Evolutionary conservation across 2,797 vertebrate species (phyloP), one percentile per base, ranked within the genome.

Genomic region (Halcyon leucocephala): DNA sequence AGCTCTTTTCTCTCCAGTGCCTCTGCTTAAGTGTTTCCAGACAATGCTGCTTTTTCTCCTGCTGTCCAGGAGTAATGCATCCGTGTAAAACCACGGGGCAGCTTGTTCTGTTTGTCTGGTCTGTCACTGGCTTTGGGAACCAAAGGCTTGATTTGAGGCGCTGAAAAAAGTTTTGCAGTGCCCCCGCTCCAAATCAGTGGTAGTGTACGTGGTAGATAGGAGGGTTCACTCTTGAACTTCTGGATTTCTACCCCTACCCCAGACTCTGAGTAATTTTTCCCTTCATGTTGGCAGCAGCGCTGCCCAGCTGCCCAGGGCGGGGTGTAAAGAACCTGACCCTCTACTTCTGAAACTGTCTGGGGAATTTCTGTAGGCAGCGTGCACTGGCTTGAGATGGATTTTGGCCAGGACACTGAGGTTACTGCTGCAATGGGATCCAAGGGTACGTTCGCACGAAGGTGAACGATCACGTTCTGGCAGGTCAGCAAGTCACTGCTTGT

Each of bases 391-490:
- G 96, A 90, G 96, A 76, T 93, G 91, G 91, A 86, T 88, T 95
- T 91, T 94, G 96, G 91, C 96, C 89, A 86, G 95, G 94, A 95
- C 85, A 69, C 80, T 82, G 93, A 92, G 96, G 93, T 95, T 92
- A 94, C 39, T 69, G 7, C 72, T 72, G 88, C 95, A 71, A 6
- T 77, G 87, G 87, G 91, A 94, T 95, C 93, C 90, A 95, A 86
- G 91, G 91, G 88, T 91, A 90, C 46, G 8, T 69, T 90, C 49
- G 35, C 80, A 65, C 76, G 93, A 83, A 78, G 74, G 87, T 88
- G 94, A 90, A 91, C 81, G 91, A 88, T 95, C 65, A 17, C 25
- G 79, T 94, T 93, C 78, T 94, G 95, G 94, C 91, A 93, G 94
- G 88, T 86, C 49, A 94, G 77, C 94, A 81, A 94, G 96, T 91